These are phyloP conservation scores for Plumapathes pennacea DNA, from an alignment of 92 coral and sea anemone species.

Conservation along the genomic window DNA sequence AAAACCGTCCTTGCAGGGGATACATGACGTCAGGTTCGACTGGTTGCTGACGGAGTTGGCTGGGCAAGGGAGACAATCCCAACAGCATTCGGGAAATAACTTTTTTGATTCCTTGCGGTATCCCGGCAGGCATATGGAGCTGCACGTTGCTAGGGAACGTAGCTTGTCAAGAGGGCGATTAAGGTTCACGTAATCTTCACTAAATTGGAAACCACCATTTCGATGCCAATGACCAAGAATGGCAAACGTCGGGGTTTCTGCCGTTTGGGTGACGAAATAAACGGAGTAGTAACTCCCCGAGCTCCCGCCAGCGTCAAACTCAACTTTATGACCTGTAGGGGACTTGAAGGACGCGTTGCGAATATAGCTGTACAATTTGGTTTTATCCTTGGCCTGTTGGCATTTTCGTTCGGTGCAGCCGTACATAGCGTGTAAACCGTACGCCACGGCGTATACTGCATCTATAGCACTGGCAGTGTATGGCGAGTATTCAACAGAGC, in stretches of 20 bases:
- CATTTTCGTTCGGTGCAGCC: constrained; percentile 43
- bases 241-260: constrained; percentile 18
- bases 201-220: constrained; percentile 23
- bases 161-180: constrained; percentile 7
- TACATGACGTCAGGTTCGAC: constrained; percentile 56
- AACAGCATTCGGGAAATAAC: constrained; percentile 80
- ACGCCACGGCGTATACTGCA: constrained; percentile 81
- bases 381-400: constrained; percentile 2
- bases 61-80: constrained; percentile 71
- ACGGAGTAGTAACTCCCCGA: constrained; percentile 32
- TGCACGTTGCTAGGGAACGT: constrained; percentile 47
- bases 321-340: constrained; percentile 59
- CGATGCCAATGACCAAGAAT: constrained; percentile 55
- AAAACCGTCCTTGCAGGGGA: constrained; percentile 61
- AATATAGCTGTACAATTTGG: constrained; percentile 37
- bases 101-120: constrained; percentile 46
- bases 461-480: constrained; percentile 72
- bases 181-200: not conserved
- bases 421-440: constrained; percentile 63
- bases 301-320: constrained; percentile 69
- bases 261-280: constrained; percentile 25
- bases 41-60: constrained; percentile 63
- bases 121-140: constrained; percentile 49
- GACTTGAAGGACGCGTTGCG: constrained; percentile 50
- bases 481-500: constrained; percentile 43